These are phyloP conservation scores for Ara ararauna DNA, from an alignment of 2,797 vertebrate species.

Conservation along the genomic window DNA sequence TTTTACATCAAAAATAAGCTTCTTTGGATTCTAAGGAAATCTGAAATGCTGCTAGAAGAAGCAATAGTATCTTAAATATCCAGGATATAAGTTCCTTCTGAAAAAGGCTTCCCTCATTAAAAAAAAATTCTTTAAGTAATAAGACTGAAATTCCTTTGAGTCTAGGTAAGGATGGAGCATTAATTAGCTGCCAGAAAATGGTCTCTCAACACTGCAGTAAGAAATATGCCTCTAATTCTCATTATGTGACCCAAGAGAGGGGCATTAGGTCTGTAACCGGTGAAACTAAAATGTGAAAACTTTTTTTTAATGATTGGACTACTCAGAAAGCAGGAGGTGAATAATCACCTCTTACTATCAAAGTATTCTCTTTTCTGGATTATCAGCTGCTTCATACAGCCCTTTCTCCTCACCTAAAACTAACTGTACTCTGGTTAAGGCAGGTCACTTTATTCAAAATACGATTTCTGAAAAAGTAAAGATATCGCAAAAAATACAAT, in stretches of 20 bases:
- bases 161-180: slow-evolving; percentile 55
- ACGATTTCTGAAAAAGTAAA: not conserved
- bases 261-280: slow-evolving; percentile 56
- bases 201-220: slow-evolving; percentile 66
- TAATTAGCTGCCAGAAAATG: slow-evolving; percentile 71
- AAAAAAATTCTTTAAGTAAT: slow-evolving; percentile 51
- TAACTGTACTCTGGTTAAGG: not conserved
- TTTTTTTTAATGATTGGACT: slow-evolving; percentile 62
- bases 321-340: slow-evolving; percentile 37
- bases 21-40: not conserved
- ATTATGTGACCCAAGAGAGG: slow-evolving; percentile 68
- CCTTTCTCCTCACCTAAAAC: not conserved
- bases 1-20: not conserved
- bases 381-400: not conserved
- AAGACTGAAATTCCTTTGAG: slow-evolving; percentile 67
- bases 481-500: not conserved
- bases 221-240: slow-evolving; percentile 74
- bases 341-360: slow-evolving; percentile 27
- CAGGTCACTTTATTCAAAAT: not conserved
- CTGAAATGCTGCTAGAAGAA: not conserved
- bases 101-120: slow-evolving; percentile 35
- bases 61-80: not conserved
- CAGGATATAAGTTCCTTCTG: not conserved
- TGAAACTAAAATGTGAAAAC: slow-evolving; percentile 70
- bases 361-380: not conserved